Evolutionary conservation across 2,888 invertebrate species (phyloP), one percentile per base, ranked within the genome.

Genomic region (Melipona bicolor): DNA sequence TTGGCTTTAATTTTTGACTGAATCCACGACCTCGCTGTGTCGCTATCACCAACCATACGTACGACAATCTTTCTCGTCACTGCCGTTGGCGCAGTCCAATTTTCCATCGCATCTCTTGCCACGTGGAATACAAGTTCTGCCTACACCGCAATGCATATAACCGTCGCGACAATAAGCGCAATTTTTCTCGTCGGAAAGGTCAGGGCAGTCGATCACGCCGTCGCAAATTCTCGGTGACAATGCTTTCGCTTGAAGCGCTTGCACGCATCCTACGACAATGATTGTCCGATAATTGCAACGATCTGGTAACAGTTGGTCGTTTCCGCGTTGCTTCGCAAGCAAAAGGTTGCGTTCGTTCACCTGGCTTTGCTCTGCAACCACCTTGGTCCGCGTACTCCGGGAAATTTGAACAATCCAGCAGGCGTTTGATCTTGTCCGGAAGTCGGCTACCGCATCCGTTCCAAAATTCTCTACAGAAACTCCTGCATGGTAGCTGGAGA

Each of bases 41-140:
- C 5, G 15, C 15, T 59, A 15, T n/a, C 56, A n/a, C 56, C 15
- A n/a, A 54, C 11, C 13, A 43, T 52, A 81, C 97, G 96, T 95
- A 98, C 98, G 95, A 93, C 98, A 98, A 88, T 97, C 97, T 90
- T 97, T 96, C 94, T 98, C 98, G 91, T 98, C 98, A 87, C 97
- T 97, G 54, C 97, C 98, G 93, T 98, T 98, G 0, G 97, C 97
- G 91, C 98, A 98, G 94, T 98, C 98, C 0, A 96, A 95, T 77
- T 96, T 96, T 72, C 98, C 98, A 92, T 98, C 98, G 93, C 98
- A 98, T 81, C 97, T 96, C 89, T 97, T 96, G 76, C 95, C 95
- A 15, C 95, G 95, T 0, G 97, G 96, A 86, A 98, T 96, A 93
- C 98, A 98, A 50, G 96, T 96, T 79, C 97, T 95, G 73, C 97